These are phyloP conservation scores for Embidobia sp. DNA, from an alignment of 2,888 invertebrate species.

Conservation along the genomic window DNA sequence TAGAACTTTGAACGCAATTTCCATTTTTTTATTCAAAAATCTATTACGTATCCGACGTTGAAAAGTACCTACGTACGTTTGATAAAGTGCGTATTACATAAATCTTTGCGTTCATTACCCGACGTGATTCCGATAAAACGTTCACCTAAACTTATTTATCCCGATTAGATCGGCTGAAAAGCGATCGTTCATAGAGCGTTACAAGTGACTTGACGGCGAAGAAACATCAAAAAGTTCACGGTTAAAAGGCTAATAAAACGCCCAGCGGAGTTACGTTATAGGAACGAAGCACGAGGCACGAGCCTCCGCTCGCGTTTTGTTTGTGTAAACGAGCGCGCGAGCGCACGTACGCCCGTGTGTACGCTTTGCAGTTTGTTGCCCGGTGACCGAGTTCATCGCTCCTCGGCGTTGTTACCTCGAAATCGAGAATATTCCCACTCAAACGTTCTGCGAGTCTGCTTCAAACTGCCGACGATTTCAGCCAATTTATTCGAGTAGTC, in stretches of 20 bases:
- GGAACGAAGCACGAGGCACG: conserved; percentile 57
- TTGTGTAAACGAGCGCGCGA: conserved; percentile 56
- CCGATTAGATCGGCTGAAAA: conserved; percentile 35
- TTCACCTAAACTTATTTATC: no score
- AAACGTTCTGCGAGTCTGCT: conserved; percentile 24
- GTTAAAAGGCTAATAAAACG: conserved; percentile 73
- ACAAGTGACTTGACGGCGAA: conserved; percentile 44
- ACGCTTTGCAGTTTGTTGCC: conserved; percentile 80
- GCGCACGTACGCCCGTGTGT: conserved; percentile 61
- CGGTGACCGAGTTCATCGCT: conserved; percentile 82
- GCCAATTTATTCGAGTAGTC: no score
- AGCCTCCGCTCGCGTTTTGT: conserved; percentile 48
- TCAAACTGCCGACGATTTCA: no score
- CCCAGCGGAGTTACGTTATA: conserved; percentile 67
- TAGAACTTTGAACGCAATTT: no score
- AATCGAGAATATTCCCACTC: conserved; percentile 78
- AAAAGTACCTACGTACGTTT: no score
- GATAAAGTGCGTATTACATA: no score
- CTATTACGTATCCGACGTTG: no score
- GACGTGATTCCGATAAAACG: no score
- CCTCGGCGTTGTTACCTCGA: conserved; percentile 73
- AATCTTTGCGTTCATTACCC: no score
- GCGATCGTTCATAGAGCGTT: conserved; percentile 30
- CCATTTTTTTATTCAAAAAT: no score
- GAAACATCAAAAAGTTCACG: conserved; percentile 72